Conservation (phyloP, 2,888 invertebrate genomes). For the Drosophila meridionalis region DNA sequence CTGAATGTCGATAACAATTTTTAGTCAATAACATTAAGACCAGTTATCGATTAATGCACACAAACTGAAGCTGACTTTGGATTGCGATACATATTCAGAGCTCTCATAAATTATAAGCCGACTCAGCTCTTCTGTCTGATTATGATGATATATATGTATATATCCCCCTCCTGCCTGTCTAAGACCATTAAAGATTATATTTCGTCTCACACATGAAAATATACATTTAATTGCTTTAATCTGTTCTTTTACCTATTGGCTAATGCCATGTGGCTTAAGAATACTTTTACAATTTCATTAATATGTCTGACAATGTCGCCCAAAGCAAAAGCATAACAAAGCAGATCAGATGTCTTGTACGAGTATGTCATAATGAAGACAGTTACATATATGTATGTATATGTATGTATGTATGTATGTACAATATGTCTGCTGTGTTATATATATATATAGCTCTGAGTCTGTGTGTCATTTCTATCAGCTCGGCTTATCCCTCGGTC, state of each 20-base stretch:
- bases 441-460: conserved; percentile 16
- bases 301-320: conserved; percentile 1
- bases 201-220: neutral
- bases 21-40: no score
- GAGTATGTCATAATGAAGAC: neutral
- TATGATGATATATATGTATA: no score
- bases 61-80: no score
- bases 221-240: neutral
- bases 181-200: neutral
- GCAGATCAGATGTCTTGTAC: conserved; percentile 8
- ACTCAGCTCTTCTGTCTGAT: no score
- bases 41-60: no score
- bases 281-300: conserved; percentile 1
- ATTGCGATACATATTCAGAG: no score
- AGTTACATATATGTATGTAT: conserved; percentile 9
- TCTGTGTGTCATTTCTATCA: conserved; percentile 32
- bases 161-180: no score
- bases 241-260: neutral
- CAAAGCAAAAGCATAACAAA: neutral
- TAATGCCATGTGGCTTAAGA: neutral
- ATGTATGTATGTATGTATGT: conserved; percentile 11
- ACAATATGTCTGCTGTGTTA: neutral
- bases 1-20: no score
- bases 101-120: no score
- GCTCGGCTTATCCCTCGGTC: conserved; percentile 47